A percentile compares a stretch with the other conserved stretches of the same genome.
Conservation (phyloP, 2,797 vertebrate genomes). For the Echiichthys vipera region DNA sequence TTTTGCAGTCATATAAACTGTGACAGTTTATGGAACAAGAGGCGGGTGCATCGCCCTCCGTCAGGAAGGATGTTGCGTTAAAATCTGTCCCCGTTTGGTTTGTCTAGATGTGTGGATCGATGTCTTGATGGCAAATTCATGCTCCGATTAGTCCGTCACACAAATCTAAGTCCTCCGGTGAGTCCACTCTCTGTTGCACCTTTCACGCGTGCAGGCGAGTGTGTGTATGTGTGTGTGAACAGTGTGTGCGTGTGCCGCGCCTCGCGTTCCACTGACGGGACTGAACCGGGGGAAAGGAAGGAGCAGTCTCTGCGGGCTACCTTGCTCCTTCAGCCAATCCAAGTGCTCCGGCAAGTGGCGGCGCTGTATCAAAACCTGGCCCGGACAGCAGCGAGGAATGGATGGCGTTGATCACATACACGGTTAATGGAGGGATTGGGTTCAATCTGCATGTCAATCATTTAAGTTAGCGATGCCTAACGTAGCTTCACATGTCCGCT, state of each 20-base stretch:
- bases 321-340: conserved; percentile 83
- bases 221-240: conserved; percentile 55
- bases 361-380: conserved; percentile 79
- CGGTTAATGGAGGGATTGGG: conserved; percentile 13
- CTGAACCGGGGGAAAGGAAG: conserved; percentile 66
- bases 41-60: conserved; percentile 63
- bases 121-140: conserved; percentile 68
- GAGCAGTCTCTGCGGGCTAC: conserved; percentile 74
- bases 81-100: conserved; percentile 54
- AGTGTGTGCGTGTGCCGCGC: conserved; percentile 53
- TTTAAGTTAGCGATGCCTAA: background rate
- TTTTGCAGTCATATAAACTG: conserved; percentile 51
- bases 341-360: conserved; percentile 69
- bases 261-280: conserved; percentile 77
- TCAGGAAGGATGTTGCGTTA: conserved; percentile 58
- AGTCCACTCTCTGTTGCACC: conserved; percentile 55
- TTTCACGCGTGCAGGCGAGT: conserved; percentile 50
- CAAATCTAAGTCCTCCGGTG: conserved; percentile 66
- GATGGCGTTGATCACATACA: conserved; percentile 32
- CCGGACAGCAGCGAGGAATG: conserved; percentile 68
- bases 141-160: conserved; percentile 57
- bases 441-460: background rate
- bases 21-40: conserved; percentile 55
- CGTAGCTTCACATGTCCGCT: too few relatives aligned
- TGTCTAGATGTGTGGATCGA: conserved; percentile 56